Percentiles rank a stretch among this genome's conserved stretches.
These are phyloP conservation scores for Tetrao urogallus DNA, from an alignment of 2,113 vertebrate species.

Conservation along the genomic window DNA sequence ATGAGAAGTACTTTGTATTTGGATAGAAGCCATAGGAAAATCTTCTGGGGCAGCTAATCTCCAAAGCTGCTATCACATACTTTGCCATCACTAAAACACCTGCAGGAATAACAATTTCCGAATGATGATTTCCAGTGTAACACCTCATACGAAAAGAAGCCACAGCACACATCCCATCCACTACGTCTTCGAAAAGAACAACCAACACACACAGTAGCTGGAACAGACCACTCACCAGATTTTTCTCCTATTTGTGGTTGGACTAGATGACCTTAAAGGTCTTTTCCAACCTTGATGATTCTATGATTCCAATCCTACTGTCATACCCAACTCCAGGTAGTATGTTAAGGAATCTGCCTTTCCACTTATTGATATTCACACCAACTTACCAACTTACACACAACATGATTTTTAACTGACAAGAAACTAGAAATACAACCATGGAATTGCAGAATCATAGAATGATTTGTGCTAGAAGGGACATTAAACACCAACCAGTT, in stretches of 20 bases:
- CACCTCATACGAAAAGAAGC: accelerated
- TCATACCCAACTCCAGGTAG: not conserved
- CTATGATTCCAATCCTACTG: not conserved
- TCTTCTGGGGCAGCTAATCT: slow-evolving; percentile 1
- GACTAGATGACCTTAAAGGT: no score
- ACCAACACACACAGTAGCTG: not conserved
- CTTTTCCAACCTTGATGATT: no score
- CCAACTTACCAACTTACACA: not conserved
- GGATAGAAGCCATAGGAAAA: slow-evolving; percentile 17
- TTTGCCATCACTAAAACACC: slow-evolving; percentile 32
- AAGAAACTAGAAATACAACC: not conserved
- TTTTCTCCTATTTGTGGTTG: not conserved
- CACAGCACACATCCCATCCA: not conserved
- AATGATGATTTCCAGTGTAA: slow-evolving; percentile 11
- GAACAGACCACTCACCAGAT: not conserved
- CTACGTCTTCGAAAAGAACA: not conserved
- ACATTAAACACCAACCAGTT: not conserved
- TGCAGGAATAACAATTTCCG: slow-evolving; percentile 25
- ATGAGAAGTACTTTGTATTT: slow-evolving; percentile 2
- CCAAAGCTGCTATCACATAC: slow-evolving; percentile 11
- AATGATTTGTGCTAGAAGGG: not conserved
- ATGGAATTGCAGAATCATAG: not conserved
- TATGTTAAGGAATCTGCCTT: not conserved
- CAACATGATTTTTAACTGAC: not conserved
- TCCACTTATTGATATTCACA: not conserved